Base-by-base conservation (phyloP, 1,140 invertebrate species). In the Aleiodes sp. region DNA sequence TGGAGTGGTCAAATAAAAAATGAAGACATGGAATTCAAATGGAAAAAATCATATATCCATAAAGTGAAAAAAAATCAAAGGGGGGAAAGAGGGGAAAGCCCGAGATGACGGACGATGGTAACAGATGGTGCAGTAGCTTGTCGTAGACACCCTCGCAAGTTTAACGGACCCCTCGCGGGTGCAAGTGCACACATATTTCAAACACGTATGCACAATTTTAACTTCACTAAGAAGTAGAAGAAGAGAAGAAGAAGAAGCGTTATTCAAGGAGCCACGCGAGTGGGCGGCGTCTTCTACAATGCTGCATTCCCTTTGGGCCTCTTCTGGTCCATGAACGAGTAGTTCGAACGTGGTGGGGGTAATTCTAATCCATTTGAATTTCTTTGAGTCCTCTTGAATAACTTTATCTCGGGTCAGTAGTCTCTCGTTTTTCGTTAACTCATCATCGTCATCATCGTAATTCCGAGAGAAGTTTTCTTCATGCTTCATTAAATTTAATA, bases 231-330 rank as follows among this genome's bases (percentile, higher is more conserved):
- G n/a, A 59, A 39, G 2, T 16, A 56, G 28, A 6, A 29, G 19
- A 14, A 65, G n/a, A 28, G 21, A 63, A 26, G 26, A 65, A 14
- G 35, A 16, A 37, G 21, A 57, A 33, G 31, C 19, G 29, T 61
- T 14, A 33, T 41, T 28, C 41, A 35, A 60, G 46, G 68, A 77
- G 82, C 82, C 84, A 85, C 83, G 83, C 82, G 84, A 86, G 82
- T 86, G 78, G 83, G 84, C 82, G 84, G 84, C 73, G 81, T 81
- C 14, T 70, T 61, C 29, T 19, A 4, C 46, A 28, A 29, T 59
- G 31, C 61, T 65, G 33, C 52, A 33, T 56, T 52, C 70, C 43
- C 64, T 68, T 70, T 62, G 28, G 68, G 14, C 65, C 60, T 66
- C 52, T 59, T 52, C 43, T 64, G 56, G 59, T 29, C 26, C n/a